Conservation (phyloP, 2,113 vertebrate species). For the Tamias sibiricus region DNA sequence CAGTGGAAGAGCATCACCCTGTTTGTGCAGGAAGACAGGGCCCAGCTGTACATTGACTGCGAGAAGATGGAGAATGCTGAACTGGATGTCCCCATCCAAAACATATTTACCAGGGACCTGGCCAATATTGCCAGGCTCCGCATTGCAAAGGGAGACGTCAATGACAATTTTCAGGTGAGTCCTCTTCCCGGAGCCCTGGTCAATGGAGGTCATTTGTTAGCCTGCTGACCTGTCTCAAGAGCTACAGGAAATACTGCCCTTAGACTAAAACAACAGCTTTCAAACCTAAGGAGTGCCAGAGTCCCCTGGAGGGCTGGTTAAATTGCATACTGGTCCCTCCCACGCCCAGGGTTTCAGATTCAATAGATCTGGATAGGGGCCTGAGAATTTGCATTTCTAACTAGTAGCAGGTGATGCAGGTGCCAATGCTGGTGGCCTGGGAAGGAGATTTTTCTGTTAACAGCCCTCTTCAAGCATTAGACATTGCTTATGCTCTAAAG, state of each 20-base stretch:
- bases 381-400: constrained; percentile 1
- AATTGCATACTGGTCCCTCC: neutral
- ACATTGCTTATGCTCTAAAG: neutral
- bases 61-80: constrained; percentile 94
- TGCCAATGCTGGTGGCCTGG: neutral
- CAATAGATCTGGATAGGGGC: neutral
- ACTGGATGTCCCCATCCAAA: constrained; percentile 94
- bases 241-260: neutral
- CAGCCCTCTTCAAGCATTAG: neutral
- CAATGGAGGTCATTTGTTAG: neutral
- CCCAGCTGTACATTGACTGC: constrained; percentile 95
- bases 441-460: neutral
- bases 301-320: neutral
- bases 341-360: neutral
- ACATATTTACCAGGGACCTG: constrained; percentile 91
- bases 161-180: constrained; percentile 95
- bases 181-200: neutral
- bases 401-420: neutral
- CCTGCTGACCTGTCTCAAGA: neutral
- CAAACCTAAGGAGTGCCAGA: neutral
- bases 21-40: constrained; percentile 96
- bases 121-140: constrained; percentile 90
- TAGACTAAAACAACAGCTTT: neutral
- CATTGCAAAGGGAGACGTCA: constrained; percentile 94
- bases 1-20: constrained; percentile 98